phyloP scores from a whole-genome alignment of 2,797 vertebrate genomes.

The Megalops cyprinoides region DNA sequence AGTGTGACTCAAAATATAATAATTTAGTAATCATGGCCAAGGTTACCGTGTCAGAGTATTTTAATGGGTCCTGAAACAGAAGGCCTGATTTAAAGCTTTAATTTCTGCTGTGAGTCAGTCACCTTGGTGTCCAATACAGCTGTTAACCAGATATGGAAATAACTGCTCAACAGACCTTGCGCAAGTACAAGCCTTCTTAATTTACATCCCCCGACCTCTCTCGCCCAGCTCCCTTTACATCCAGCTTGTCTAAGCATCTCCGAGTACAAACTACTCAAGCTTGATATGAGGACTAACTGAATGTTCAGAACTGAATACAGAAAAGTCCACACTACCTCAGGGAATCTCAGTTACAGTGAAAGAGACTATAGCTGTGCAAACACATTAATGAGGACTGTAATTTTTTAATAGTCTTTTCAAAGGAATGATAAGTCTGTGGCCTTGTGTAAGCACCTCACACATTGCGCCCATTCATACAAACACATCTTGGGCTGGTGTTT shows the following conservation, averaged over 20 bases:
- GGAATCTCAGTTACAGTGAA: not conserved
- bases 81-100: conserved; percentile 40
- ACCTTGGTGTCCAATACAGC: conserved; percentile 29
- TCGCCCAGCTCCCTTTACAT: conserved; percentile 38
- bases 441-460: too few species aligned
- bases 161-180: conserved; percentile 47
- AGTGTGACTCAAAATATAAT: not conserved
- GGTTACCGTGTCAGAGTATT: conserved; percentile 42
- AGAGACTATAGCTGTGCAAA: not conserved
- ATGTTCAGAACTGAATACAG: conserved; percentile 23
- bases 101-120: conserved; percentile 35
- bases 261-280: conserved; percentile 42
- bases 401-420: not conserved
- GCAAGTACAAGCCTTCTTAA: conserved; percentile 42
- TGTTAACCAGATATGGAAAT: conserved; percentile 57
- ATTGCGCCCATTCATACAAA: too few species aligned
- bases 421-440: too few species aligned
- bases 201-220: conserved; percentile 50
- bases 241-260: conserved; percentile 48
- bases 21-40: conserved; percentile 30
- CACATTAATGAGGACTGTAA: not conserved
- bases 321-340: not conserved
- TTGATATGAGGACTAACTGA: conserved; percentile 44
- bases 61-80: conserved; percentile 34
- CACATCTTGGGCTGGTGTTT: too few species aligned